These are phyloP conservation scores for Lingula anatina DNA, from an alignment of 2,888 invertebrate species.

Conservation along the genomic window DNA sequence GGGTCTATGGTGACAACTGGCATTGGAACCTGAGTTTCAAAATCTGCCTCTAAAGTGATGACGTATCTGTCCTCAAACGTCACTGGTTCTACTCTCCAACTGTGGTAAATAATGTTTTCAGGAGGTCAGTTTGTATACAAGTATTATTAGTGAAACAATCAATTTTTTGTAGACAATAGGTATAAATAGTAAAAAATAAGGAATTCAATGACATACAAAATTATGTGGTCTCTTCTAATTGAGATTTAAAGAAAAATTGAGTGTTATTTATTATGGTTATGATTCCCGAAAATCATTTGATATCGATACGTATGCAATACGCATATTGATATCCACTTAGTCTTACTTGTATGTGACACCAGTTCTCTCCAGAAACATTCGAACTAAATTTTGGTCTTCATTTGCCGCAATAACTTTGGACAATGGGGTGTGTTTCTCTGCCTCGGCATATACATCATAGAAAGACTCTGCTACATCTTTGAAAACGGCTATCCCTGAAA, in stretches of 20 bases:
- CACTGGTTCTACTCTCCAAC: slow-evolving; percentile 23
- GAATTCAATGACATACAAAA: no score
- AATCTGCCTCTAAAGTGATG: slow-evolving; percentile 24
- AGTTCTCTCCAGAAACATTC: slow-evolving; percentile 17
- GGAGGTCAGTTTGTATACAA: slow-evolving; percentile 4
- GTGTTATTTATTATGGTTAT: no score
- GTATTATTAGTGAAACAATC: no score
- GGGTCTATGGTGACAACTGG: slow-evolving; percentile 26
- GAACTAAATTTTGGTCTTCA: slow-evolving; percentile 4
- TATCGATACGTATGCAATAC: no score
- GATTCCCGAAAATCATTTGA: no score
- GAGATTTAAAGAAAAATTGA: no score
- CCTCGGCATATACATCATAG: slow-evolving; percentile 13
- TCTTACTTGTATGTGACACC: slow-evolving; percentile 19
- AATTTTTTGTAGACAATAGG: no score
- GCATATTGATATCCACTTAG: no score
- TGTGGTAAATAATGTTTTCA: slow-evolving; percentile 4
- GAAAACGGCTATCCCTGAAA: no score
- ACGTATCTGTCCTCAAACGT: slow-evolving; percentile 21
- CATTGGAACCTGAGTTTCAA: slow-evolving; percentile 26
- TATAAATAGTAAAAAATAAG: no score
- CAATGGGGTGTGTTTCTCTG: slow-evolving; percentile 14
- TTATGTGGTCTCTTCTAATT: no score
- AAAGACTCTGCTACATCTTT: no score
- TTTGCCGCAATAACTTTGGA: slow-evolving; percentile 10